phyloP scores from a whole-genome alignment of 2,888 invertebrate genomes.

The Chrysomela aeneicollis region DNA sequence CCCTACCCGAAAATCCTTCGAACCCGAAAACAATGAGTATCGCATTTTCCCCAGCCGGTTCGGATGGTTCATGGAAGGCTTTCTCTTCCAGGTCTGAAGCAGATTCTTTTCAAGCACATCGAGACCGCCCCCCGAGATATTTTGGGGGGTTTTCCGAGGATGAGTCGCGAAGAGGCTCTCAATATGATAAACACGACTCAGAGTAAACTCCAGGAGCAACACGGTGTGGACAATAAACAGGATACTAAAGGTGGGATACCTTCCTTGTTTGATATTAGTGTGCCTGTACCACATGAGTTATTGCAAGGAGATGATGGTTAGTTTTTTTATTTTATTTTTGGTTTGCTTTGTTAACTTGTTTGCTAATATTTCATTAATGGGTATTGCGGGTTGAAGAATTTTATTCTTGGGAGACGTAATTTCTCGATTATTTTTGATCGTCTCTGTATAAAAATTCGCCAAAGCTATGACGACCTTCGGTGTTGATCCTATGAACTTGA shows the following conservation, averaged over 20 bases:
- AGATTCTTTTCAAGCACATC: slow-evolving; percentile 72
- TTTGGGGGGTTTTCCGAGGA: slow-evolving; percentile 86
- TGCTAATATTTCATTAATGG: neutral
- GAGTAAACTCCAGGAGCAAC: slow-evolving; percentile 61
- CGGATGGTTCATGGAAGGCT: too few species aligned
- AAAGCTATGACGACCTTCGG: too few species aligned
- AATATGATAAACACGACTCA: slow-evolving; percentile 64
- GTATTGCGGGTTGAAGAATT: too few species aligned
- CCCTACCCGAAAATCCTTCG: slow-evolving; percentile 8
- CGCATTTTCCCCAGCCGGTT: neutral
- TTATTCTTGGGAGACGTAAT: too few species aligned
- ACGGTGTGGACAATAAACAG: slow-evolving; percentile 47
- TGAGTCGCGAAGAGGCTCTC: slow-evolving; percentile 79
- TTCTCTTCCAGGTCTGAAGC: slow-evolving; percentile 53
- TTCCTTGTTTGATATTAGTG: slow-evolving; percentile 57
- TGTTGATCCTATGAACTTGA: too few species aligned
- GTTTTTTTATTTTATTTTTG: slow-evolving; percentile 40
- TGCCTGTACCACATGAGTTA: slow-evolving; percentile 55
- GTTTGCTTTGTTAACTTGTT: slow-evolving; percentile 22
- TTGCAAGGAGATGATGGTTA: slow-evolving; percentile 47
- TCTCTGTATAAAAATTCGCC: too few species aligned
- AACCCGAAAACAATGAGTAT: slow-evolving; percentile 16
- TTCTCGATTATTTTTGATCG: too few species aligned
- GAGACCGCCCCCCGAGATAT: slow-evolving; percentile 92
- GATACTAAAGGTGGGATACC: slow-evolving; percentile 52